Conservation (phyloP, 2,888 invertebrate genomes). For the Sarcophaga carnaria region DNA sequence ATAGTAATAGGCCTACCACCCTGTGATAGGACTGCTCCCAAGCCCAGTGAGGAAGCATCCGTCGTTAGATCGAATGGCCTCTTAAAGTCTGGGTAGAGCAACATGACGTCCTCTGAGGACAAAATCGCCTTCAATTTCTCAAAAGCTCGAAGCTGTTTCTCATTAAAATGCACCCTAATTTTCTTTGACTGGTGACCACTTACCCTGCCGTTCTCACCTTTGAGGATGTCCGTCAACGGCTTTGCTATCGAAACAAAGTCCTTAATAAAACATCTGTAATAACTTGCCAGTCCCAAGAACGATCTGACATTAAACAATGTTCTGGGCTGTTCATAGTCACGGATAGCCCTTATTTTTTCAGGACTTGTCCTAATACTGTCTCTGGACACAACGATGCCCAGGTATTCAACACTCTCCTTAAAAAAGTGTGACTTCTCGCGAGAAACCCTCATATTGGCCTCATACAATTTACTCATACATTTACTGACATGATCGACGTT, state of each 20-base stretch:
- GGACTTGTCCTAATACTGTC: constrained; percentile 31
- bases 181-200: too few species aligned
- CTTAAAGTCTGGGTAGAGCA: constrained; percentile 63
- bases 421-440: too few species aligned
- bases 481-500: too few species aligned
- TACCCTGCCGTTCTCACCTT: constrained; percentile 68
- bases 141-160: too few species aligned
- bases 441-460: too few species aligned
- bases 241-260: constrained; percentile 57
- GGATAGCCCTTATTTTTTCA: too few species aligned
- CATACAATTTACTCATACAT: too few species aligned
- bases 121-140: too few species aligned
- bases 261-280: constrained; percentile 52
- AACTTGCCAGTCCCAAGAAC: constrained; percentile 45
- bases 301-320: background rate
- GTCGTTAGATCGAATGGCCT: constrained; percentile 23
- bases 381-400: constrained; percentile 27
- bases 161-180: too few species aligned
- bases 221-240: constrained; percentile 66
- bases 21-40: too few species aligned
- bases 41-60: constrained; percentile 20
- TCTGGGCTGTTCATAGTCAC: constrained; percentile 3
- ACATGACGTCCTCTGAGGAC: constrained; percentile 52
- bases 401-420: background rate
- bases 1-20: too few species aligned